phyloP scores from a whole-genome alignment of 2,888 invertebrate genomes.

The Limulus polyphemus region DNA sequence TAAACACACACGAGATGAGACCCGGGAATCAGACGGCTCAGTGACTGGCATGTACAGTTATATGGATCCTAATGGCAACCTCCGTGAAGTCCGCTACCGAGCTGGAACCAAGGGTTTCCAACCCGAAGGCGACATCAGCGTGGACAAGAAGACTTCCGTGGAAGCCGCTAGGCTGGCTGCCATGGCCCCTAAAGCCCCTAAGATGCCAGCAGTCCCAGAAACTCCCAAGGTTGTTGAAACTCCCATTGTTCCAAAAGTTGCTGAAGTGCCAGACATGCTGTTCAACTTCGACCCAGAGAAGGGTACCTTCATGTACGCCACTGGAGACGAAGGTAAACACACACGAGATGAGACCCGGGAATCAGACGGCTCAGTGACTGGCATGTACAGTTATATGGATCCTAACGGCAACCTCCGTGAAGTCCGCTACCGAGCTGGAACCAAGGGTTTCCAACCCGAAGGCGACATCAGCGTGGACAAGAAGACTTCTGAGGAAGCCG shows the following conservation, averaged over 20 bases:
- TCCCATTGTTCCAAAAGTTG: no score
- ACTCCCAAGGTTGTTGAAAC: no score
- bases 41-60: conserved; percentile 20
- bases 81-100: conserved; percentile 13
- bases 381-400: conserved; percentile 21
- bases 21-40: conserved; percentile 9
- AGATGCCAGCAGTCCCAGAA: conserved; percentile 30
- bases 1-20: conserved; percentile 13
- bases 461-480: conserved; percentile 25
- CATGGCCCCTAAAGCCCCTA: conserved; percentile 18
- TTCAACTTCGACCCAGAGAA: no score
- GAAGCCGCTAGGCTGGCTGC: conserved; percentile 18
- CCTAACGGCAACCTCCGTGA: conserved; percentile 17
- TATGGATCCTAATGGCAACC: conserved; percentile 20
- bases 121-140: conserved; percentile 22
- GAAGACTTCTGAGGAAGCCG: conserved; percentile 22
- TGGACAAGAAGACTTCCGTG: conserved; percentile 23
- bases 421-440: conserved; percentile 18
- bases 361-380: conserved; percentile 12
- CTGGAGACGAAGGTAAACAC: conserved; percentile 17
- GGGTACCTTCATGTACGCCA: conserved; percentile 10
- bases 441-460: conserved; percentile 19
- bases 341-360: conserved; percentile 10
- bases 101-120: conserved; percentile 21
- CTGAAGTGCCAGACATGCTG: no score